Percentiles rank a stretch among this genome's conserved stretches.
phyloP scores from a whole-genome alignment of 2,888 invertebrate species.

The Phaonia tiefii region DNA sequence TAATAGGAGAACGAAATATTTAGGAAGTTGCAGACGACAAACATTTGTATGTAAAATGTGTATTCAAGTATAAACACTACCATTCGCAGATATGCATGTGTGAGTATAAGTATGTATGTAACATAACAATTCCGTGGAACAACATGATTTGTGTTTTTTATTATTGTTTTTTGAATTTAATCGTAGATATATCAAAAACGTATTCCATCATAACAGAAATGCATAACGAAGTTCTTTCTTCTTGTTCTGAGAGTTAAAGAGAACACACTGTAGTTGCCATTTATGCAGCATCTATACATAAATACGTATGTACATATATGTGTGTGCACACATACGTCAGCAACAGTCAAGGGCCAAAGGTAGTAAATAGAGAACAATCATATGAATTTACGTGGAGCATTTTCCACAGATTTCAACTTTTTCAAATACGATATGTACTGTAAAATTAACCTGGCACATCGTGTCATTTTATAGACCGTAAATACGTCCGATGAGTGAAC shows the following conservation, averaged over 20 bases:
- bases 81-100: not conserved
- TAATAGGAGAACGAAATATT: slow-evolving; percentile 55
- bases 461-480: no score
- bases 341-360: slow-evolving; percentile 64
- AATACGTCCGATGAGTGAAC: no score
- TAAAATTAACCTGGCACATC: no score
- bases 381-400: no score
- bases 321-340: slow-evolving; percentile 49
- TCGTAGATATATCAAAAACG: slow-evolving; percentile 34
- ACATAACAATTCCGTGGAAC: no score
- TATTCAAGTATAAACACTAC: no score
- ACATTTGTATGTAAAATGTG: not conserved
- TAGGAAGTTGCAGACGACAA: not conserved
- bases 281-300: slow-evolving; percentile 36
- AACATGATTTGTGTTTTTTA: slow-evolving; percentile 1
- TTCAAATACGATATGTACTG: no score
- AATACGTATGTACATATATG: not conserved
- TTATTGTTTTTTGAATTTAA: slow-evolving; percentile 29
- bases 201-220: slow-evolving; percentile 19
- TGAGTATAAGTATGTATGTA: not conserved
- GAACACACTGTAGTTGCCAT: not conserved
- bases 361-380: slow-evolving; percentile 37
- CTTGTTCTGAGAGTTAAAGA: not conserved
- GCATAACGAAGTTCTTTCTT: not conserved
- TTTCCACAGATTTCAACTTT: no score